Evolutionary conservation across 2,888 invertebrate genomes (phyloP).

Genomic region (Himalopsyche kuldschensis): DNA sequence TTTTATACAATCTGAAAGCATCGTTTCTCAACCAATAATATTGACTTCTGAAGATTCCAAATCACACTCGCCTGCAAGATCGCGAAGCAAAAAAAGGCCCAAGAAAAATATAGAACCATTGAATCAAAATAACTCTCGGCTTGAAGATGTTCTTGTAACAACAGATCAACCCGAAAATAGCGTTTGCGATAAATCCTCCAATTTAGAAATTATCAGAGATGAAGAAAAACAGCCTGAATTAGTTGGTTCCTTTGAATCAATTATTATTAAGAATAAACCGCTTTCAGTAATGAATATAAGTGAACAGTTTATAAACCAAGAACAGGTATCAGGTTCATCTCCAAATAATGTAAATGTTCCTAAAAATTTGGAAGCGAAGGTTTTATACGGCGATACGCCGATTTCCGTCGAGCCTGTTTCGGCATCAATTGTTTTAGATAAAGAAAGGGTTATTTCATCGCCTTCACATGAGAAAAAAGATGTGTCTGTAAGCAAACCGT

Average conservation of each 20-base stretch:
- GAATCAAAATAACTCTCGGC: background rate
- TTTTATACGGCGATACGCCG: background rate
- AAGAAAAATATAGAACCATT: background rate
- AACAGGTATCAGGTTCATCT: background rate
- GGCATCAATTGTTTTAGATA: background rate
- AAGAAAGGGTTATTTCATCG: background rate
- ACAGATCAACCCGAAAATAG: background rate
- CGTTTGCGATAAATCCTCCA: background rate
- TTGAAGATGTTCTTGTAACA: background rate
- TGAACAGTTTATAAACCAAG: background rate
- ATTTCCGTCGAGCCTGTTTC: background rate
- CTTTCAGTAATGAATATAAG: background rate
- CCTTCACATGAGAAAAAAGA: background rate
- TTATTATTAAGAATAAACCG: background rate
- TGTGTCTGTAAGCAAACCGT: background rate
- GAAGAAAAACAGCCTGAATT: background rate
- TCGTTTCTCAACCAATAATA: background rate
- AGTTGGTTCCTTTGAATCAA: background rate
- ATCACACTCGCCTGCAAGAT: background rate
- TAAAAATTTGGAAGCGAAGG: background rate
- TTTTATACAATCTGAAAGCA: background rate
- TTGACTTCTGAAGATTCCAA: background rate
- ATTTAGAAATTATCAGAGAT: background rate
- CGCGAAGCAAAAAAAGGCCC: background rate
- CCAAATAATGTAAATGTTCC: background rate